Conservation (phyloP, 2,888 invertebrate species). For the Operophtera brumata region DNA sequence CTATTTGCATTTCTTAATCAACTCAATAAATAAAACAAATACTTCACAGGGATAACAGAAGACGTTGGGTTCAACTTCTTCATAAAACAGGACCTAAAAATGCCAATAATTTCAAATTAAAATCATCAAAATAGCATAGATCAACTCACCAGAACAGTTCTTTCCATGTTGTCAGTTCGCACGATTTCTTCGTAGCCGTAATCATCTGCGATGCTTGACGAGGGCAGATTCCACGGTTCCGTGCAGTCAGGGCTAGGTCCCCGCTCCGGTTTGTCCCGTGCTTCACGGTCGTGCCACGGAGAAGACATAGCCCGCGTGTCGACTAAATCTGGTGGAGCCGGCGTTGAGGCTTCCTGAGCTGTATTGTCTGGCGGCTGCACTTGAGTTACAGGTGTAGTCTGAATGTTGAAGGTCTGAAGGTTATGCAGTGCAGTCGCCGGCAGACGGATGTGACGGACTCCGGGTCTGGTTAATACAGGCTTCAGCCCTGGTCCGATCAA, state of each 20-base stretch:
- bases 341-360: conserved; percentile 55
- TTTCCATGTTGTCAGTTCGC: conserved; percentile 64
- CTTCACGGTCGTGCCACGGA: conserved; percentile 64
- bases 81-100: neutral
- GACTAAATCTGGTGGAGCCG: conserved; percentile 64
- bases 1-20: conserved; percentile 30
- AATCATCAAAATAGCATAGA: conserved; percentile 9
- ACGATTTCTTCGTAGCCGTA: conserved; percentile 72
- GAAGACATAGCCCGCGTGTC: conserved; percentile 63
- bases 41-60: too few species aligned
- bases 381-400: conserved; percentile 48
- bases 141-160: conserved; percentile 72
- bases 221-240: conserved; percentile 66
- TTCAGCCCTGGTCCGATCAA: conserved; percentile 83
- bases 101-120: conserved; percentile 21
- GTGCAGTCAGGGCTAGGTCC: conserved; percentile 67
- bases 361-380: conserved; percentile 63
- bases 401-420: conserved; percentile 65
- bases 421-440: conserved; percentile 72
- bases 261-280: conserved; percentile 58
- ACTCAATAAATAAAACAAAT: neutral
- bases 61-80: too few species aligned
- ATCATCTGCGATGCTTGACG: conserved; percentile 56
- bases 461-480: conserved; percentile 75
- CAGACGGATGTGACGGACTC: conserved; percentile 77